Evolutionary conservation across 2,888 invertebrate species (phyloP).

Genomic region (Epinotia brunnichana): DNA sequence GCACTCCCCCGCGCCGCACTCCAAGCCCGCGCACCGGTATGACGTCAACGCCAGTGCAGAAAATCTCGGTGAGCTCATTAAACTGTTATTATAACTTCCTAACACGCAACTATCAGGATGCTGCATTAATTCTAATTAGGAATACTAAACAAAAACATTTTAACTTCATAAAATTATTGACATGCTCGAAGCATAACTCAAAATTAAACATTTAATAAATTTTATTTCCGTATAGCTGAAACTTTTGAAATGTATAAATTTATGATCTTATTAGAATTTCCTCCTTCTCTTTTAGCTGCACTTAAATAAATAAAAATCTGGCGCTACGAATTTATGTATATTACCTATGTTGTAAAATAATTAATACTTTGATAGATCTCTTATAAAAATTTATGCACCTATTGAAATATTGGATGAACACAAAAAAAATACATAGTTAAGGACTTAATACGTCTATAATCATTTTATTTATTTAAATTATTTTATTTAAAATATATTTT

Average conservation of each 20-base stretch:
- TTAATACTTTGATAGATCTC: not conserved
- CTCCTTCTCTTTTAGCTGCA: not conserved
- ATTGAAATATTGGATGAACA: not conserved
- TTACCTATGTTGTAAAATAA: not conserved
- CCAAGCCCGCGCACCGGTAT: slow-evolving; percentile 86
- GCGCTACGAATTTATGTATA: not conserved
- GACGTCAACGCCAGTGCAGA: slow-evolving; percentile 90
- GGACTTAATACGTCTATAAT: not conserved
- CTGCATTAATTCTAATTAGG: slow-evolving; percentile 31
- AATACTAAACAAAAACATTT: slow-evolving; percentile 40
- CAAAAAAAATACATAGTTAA: not conserved
- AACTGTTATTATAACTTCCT: slow-evolving; percentile 18
- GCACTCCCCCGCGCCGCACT: slow-evolving; percentile 88
- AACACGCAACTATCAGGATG: slow-evolving; percentile 28
- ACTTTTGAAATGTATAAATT: slow-evolving; percentile 10
- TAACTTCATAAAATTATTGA: slow-evolving; percentile 8
- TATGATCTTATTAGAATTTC: slow-evolving; percentile 4
- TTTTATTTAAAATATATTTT: too few relatives aligned
- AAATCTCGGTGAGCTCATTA: slow-evolving; percentile 85
- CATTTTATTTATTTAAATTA: not conserved
- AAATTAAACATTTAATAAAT: slow-evolving; percentile 11
- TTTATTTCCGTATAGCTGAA: not conserved
- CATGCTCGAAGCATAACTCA: slow-evolving; percentile 11
- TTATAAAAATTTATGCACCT: not conserved
- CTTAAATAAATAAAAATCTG: not conserved